Conservation (phyloP, 2,113 vertebrate genomes). For the Leuciscus idus region DNA sequence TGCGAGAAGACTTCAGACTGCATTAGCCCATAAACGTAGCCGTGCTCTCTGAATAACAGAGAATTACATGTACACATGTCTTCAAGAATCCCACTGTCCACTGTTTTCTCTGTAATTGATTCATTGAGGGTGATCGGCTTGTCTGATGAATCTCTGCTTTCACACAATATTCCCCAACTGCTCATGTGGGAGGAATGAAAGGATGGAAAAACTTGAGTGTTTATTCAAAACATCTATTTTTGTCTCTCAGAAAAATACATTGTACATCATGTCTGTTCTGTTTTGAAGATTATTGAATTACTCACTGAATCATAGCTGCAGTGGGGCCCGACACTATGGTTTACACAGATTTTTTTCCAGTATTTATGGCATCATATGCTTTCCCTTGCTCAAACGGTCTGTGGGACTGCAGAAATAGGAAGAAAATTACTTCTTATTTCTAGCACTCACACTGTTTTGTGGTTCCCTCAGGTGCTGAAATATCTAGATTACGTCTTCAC, state of each 20-base stretch:
- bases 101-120: slow-evolving; percentile 38
- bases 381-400: not conserved
- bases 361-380: not conserved
- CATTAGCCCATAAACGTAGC: not conserved
- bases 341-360: not conserved
- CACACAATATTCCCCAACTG: not conserved
- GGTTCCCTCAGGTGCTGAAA: slow-evolving; percentile 84
- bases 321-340: not conserved
- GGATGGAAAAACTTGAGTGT: not conserved
- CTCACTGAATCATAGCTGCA: not conserved
- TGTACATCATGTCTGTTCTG: not conserved
- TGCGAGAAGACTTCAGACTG: not conserved
- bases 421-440: not conserved
- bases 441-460: not conserved
- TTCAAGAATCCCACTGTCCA: not conserved
- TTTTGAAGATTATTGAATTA: not conserved
- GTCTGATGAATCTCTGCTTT: slow-evolving; percentile 23
- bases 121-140: slow-evolving; percentile 40
- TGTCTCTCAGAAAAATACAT: not conserved
- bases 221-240: not conserved
- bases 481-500: slow-evolving; percentile 99
- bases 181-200: not conserved
- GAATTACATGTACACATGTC: slow-evolving; percentile 2
- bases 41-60: not conserved
- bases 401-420: not conserved